Evolutionary conservation across 1,140 invertebrate genomes (phyloP), one percentile per base, ranked within the genome.

Genomic region (Drosophila prosaltans): DNA sequence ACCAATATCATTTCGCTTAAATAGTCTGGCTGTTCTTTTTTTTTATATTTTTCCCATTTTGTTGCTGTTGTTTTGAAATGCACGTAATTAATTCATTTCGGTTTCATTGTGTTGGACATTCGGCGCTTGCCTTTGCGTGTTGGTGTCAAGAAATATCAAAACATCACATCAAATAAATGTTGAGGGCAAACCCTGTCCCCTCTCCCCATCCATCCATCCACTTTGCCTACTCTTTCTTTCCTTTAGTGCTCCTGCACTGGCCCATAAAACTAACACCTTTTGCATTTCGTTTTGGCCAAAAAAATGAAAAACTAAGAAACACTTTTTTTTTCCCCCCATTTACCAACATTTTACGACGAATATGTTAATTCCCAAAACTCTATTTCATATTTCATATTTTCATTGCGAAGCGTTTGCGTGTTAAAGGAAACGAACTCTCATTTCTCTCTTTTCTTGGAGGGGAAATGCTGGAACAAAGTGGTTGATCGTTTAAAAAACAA

Each of bases 91-190:
- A 90, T 90, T 90, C 85, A 90, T 90, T 90, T 85, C 74, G 74
- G 71, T 78, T 78, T 78, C 80, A 74, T 78, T 90, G 84, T 89
- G 80, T 51, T 51, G 80, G 74, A 82, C 80, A 78, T 81, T 81
- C 79, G 79, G 59, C 65, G 84, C 74, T 89, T 69, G 68, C 71
- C 66, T 59, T 30, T 66, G 90, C 90, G 90, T 91, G 90, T 85
- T 91, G 88, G 90, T 91, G 90, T 91, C 90, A 91, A 91, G 80
- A 91, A 90, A 91, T 91, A 91, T 91, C 90, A 91, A 91, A 91
- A 91, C 90, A 91, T 91, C 90, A 91, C 90, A 91, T 91, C 90
- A 91, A 91, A 91, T 91, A 91, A 91, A 91, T 91, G 90, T 91
- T 91, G 81, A 91, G 86, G 32, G 57, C 32, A 40, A 40, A 59